A percentile compares a stretch with the other conserved stretches of the same genome.
These are phyloP conservation scores for Globicephala melas DNA, from an alignment of 2,113 vertebrate genomes.

Conservation along the genomic window DNA sequence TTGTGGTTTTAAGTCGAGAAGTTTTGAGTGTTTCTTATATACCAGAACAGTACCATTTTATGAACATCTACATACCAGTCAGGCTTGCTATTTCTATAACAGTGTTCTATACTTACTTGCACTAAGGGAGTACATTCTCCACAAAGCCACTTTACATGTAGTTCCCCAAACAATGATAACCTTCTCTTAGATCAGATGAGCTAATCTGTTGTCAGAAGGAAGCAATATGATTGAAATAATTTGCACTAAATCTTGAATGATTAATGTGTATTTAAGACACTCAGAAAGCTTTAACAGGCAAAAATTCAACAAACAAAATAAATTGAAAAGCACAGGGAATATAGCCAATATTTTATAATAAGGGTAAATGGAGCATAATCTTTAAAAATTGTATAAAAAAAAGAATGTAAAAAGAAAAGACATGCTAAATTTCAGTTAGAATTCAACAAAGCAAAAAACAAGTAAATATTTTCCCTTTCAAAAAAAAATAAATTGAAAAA, in stretches of 20 bases:
- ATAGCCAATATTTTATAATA: background rate
- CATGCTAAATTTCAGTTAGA: background rate
- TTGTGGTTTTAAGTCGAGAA: background rate
- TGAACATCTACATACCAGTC: background rate
- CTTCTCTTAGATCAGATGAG: background rate
- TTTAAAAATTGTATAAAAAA: background rate
- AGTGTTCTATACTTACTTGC: background rate
- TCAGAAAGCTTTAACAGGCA: background rate
- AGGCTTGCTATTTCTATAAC: background rate
- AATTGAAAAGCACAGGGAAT: background rate
- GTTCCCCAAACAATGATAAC: background rate
- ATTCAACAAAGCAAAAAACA: background rate
- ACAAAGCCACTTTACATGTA: fast-evolving
- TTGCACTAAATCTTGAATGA: background rate
- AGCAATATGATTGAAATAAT: background rate
- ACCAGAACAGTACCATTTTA: background rate
- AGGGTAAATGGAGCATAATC: background rate
- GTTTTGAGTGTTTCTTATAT: background rate
- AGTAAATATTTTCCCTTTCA: background rate
- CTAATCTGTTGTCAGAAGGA: background rate
- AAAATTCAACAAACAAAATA: background rate
- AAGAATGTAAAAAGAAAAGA: background rate
- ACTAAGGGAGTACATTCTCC: too few species aligned
- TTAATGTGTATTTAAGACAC: background rate
- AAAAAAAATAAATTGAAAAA: background rate